These are phyloP conservation scores for Argya squamiceps DNA, from an alignment of 2,797 vertebrate species.

Conservation along the genomic window DNA sequence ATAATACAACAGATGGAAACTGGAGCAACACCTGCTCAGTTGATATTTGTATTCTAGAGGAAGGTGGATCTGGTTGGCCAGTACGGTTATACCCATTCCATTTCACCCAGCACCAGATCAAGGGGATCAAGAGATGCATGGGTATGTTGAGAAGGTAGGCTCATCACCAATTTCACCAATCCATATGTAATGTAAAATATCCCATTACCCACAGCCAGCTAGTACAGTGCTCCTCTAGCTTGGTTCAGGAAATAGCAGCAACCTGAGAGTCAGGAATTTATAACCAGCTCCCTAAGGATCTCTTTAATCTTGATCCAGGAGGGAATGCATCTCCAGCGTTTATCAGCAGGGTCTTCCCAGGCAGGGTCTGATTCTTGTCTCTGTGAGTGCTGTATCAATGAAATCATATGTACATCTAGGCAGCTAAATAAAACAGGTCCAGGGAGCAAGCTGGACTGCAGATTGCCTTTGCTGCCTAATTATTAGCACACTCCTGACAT, in stretches of 20 bases:
- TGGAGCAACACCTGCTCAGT: not conserved
- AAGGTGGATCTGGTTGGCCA: not conserved
- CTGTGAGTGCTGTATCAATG: not conserved
- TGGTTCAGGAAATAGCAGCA: constrained; percentile 53
- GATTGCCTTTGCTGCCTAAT: constrained; percentile 40
- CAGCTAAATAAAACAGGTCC: constrained; percentile 1
- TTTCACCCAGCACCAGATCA: not conserved
- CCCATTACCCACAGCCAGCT: not conserved
- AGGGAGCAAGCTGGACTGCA: constrained; percentile 54
- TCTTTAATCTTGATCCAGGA: constrained; percentile 67
- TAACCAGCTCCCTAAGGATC: constrained; percentile 38
- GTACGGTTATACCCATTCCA: not conserved
- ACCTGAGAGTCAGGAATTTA: constrained; percentile 58
- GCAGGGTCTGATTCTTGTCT: constrained; percentile 41
- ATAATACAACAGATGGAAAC: not conserved
- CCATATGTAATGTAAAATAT: not conserved
- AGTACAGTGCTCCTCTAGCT: not conserved
- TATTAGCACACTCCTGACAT: not conserved
- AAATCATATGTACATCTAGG: constrained; percentile 19
- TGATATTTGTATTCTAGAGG: not conserved
- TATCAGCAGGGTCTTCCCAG: constrained; percentile 53
- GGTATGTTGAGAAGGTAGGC: not conserved
- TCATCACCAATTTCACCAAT: not conserved
- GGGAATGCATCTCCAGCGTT: constrained; percentile 27
- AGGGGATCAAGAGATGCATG: not conserved